phyloP scores from a whole-genome alignment of 2,888 invertebrate genomes.

The Rhaphigaster nebulosa region DNA sequence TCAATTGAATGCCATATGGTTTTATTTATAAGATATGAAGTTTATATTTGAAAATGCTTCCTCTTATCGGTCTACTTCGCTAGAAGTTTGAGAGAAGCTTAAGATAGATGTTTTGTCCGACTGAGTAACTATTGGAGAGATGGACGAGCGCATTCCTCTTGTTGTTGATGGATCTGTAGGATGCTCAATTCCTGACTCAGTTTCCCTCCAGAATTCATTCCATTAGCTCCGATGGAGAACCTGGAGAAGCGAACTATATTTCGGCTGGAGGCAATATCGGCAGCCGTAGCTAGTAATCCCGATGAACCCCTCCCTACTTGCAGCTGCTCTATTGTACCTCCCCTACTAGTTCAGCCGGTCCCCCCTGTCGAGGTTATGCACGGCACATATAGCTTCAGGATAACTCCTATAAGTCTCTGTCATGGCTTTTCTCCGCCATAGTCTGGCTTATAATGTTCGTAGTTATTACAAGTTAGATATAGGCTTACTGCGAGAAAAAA shows the following conservation, averaged over 20 bases:
- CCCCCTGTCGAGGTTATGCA: neutral
- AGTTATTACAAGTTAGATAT: neutral
- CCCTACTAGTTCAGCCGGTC: neutral
- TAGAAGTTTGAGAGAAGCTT: too few relatives aligned
- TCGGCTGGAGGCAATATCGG: neutral
- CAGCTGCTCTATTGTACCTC: constrained; percentile 6
- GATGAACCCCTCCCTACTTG: neutral
- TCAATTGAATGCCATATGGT: too few relatives aligned
- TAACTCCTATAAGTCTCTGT: constrained; percentile 22
- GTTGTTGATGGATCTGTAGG: too few relatives aligned
- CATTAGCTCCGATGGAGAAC: too few relatives aligned
- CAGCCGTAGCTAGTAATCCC: neutral
- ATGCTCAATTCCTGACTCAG: neutral
- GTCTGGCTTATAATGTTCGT: neutral
- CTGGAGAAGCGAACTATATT: neutral
- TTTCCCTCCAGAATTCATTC: neutral
- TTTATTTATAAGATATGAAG: too few relatives aligned
- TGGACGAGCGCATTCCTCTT: too few relatives aligned
- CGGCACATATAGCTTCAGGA: neutral
- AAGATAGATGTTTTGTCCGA: too few relatives aligned
- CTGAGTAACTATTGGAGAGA: too few relatives aligned
- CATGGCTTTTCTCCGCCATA: neutral
- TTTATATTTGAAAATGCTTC: too few relatives aligned
- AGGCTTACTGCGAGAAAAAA: neutral
- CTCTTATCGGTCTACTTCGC: too few relatives aligned